Conservation (phyloP, 2,113 vertebrate genomes). For the Uropsilus gracilis region DNA sequence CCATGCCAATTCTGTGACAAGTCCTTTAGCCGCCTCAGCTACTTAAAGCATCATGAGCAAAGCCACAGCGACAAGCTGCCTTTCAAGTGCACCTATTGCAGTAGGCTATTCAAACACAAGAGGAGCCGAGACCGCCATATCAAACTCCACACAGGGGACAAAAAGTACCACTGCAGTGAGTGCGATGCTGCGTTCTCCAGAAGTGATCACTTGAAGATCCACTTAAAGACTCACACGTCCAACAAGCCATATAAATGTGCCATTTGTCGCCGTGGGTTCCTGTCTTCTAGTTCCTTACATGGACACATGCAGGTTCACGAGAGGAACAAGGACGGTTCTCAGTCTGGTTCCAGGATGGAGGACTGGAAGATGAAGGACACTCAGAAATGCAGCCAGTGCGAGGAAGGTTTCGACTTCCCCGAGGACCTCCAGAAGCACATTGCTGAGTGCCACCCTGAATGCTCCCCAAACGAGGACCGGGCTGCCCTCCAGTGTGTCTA, state of each 20-base stretch:
- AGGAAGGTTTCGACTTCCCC: conserved; percentile 97
- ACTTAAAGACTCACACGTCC: conserved; percentile 98
- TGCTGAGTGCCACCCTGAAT: conserved; percentile 96
- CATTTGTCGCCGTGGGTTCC: conserved; percentile 97
- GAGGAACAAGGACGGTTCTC: conserved; percentile 92
- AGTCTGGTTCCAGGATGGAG: conserved; percentile 90
- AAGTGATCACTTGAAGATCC: conserved; percentile 98
- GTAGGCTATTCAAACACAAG: conserved; percentile 98
- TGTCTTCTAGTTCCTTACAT: conserved; percentile 96
- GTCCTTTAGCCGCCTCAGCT: conserved; percentile 98
- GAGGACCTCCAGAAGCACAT: conserved; percentile 99
- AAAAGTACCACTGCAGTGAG: conserved; percentile 98
- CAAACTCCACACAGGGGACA: conserved; percentile 98
- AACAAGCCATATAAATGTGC: conserved; percentile 99
- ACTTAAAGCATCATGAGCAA: conserved; percentile 98
- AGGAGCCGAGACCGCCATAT: conserved; percentile 98
- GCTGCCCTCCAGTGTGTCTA: conserved; percentile 96
- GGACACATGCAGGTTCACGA: conserved; percentile 99
- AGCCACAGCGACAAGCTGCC: conserved; percentile 98
- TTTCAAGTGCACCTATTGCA: conserved; percentile 98
- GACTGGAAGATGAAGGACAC: conserved; percentile 97
- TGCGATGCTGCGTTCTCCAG: conserved; percentile 98
- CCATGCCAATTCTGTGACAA: conserved; percentile 99
- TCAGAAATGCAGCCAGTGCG: conserved; percentile 98
- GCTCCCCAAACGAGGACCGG: conserved; percentile 94